Conservation (phyloP, 92 coral and sea anemone species). For the Muricea muricata region DNA sequence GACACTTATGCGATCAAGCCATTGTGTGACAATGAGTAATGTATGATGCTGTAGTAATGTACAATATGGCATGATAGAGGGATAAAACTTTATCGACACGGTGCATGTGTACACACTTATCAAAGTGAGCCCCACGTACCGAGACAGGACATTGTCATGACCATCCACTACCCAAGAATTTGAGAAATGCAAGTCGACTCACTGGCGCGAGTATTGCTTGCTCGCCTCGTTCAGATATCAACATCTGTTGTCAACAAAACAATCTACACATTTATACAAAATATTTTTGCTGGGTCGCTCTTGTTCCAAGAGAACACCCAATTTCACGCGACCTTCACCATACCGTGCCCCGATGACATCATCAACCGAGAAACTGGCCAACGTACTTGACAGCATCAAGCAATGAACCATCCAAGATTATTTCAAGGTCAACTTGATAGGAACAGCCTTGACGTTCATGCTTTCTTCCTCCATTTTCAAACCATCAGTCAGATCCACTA, state of each 20-base stretch:
- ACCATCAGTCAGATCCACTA: slow-evolving; percentile 14
- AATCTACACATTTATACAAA: background rate
- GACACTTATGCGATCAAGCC: too few relatives aligned
- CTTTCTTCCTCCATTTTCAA: background rate
- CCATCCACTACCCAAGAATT: too few relatives aligned
- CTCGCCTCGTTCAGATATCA: background rate
- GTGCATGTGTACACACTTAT: too few relatives aligned
- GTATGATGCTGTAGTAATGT: too few relatives aligned
- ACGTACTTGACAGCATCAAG: background rate
- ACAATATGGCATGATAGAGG: too few relatives aligned
- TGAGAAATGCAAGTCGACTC: too few relatives aligned
- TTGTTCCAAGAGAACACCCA: background rate
- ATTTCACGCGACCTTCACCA: background rate
- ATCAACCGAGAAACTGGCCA: background rate
- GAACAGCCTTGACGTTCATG: slow-evolving; percentile 67
- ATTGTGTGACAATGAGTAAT: too few relatives aligned
- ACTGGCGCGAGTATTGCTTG: background rate
- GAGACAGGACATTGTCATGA: too few relatives aligned
- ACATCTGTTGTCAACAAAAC: background rate
- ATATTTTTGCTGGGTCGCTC: background rate
- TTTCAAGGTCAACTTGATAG: slow-evolving; percentile 88
- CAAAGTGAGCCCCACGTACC: too few relatives aligned
- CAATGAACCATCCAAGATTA: slow-evolving; percentile 21
- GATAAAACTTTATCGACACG: too few relatives aligned
- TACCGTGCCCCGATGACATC: background rate